Conservation (phyloP, 2,888 invertebrate species). For the Cataglyphis cursor region DNA sequence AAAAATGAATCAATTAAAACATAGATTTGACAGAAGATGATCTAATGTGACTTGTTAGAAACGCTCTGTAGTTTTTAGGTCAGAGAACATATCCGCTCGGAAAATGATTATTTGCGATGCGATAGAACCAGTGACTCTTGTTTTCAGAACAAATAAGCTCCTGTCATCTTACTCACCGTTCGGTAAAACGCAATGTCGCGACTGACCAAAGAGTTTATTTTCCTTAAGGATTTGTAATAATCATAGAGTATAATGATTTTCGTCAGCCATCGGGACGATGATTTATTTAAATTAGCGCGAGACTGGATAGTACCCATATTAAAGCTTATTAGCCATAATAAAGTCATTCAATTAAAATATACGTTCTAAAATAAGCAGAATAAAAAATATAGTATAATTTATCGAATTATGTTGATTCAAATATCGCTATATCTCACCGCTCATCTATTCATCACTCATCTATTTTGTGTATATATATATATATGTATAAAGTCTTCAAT, state of each 20-base stretch:
- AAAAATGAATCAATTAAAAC: neutral
- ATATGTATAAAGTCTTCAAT: neutral
- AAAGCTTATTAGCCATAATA: no score
- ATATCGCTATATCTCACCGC: no score
- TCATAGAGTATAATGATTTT: conserved; percentile 49
- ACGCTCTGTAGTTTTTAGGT: conserved; percentile 17
- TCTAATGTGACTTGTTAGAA: neutral
- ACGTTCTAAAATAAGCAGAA: neutral
- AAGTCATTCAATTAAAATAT: conserved; percentile 21
- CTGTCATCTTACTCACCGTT: conserved; percentile 26
- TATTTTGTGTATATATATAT: neutral
- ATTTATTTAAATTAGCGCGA: conserved; percentile 46
- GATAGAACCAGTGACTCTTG: conserved; percentile 35
- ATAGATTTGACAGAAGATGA: neutral
- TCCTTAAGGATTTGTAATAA: conserved; percentile 49
- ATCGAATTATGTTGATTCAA: neutral
- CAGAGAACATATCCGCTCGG: neutral
- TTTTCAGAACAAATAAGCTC: conserved; percentile 53
- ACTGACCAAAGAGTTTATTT: conserved; percentile 42
- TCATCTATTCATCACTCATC: neutral
- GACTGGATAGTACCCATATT: conserved; percentile 3
- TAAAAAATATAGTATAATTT: neutral
- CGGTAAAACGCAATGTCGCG: conserved; percentile 31
- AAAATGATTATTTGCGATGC: conserved; percentile 41
- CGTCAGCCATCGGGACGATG: conserved; percentile 26